Percentiles rank a stretch among this genome's conserved stretches.
Conservation (phyloP, 2,113 vertebrate genomes). For the Columba livia region DNA sequence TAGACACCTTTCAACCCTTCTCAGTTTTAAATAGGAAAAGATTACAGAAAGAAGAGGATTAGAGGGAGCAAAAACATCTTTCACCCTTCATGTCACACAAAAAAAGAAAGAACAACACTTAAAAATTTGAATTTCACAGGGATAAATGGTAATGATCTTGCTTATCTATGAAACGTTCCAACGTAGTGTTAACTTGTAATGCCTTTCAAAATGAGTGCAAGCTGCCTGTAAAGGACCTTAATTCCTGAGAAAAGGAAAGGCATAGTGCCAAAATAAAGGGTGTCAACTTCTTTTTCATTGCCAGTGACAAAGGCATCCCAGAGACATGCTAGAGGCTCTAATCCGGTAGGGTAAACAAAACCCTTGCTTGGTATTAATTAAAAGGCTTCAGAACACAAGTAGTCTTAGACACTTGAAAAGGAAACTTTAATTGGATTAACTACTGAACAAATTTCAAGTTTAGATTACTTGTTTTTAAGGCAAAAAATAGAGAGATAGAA, state of each 20-base stretch:
- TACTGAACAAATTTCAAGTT: not conserved
- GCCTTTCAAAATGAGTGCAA: not conserved
- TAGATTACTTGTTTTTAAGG: not conserved
- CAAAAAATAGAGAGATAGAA: not conserved
- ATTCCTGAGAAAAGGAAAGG: not conserved
- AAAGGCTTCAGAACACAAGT: not conserved
- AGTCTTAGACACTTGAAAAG: not conserved
- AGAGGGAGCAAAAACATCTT: not conserved
- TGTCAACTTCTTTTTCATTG: slow-evolving; percentile 1
- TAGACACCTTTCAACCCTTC: not conserved
- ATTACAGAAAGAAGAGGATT: slow-evolving; percentile 19
- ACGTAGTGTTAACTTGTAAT: slow-evolving; percentile 26
- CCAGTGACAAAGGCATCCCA: not conserved
- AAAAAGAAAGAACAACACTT: not conserved
- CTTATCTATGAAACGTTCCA: slow-evolving; percentile 2
- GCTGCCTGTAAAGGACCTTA: not conserved
- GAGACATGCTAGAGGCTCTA: not conserved
- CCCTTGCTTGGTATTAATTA: not conserved
- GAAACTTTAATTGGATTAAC: slow-evolving; percentile 21
- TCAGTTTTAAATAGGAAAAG: not conserved
- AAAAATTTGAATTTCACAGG: slow-evolving; percentile 9
- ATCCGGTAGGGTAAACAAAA: slow-evolving; percentile 42
- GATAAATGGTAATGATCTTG: slow-evolving; percentile 25
- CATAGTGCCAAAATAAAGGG: slow-evolving; percentile 13
- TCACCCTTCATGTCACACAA: not conserved